Evolutionary conservation across 2,113 vertebrate species (phyloP), one percentile per base, ranked within the genome.

Genomic region (Odocoileus hemionus): DNA sequence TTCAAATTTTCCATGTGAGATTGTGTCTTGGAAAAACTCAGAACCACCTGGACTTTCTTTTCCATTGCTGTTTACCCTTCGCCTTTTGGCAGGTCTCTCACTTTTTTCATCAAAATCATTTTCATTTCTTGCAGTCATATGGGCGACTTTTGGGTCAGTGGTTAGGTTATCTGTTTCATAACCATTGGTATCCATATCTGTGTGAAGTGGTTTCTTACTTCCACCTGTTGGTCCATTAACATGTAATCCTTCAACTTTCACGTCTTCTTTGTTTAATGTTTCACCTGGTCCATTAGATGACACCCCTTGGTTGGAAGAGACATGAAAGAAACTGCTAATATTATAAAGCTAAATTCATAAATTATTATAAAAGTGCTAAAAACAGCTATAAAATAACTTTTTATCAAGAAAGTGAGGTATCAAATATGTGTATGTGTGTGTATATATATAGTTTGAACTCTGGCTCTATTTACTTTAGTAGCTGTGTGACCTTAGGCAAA

Each of bases 141-240:
- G 99, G 50, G 99, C 98, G 1, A 98, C 95, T 97, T 98, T 99
- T 85, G 99, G 98, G 15, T 99, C 99, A 45, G 70, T 60, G 84
- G 97, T n/a, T 25, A 99, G 98, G n/a, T 58, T 98, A 55, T 98
- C 95, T 58, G 98, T 96, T 14, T 99, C 99, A 93, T 99, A 99
- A 16, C 99, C 99, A 52, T 99, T 99, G 23, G 99, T 99, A 64
- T 99, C 99, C 93, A 94, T 98, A 90, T 99, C 99, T 0, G 74
- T 1, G 82, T 98, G 98, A 43, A 98, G 96, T 0, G 98, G 95
- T 89, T 98, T 99, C 78, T 95, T 98, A 6, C 58, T 97, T 57
- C 98, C 99, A 11, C 97, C 96, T 36, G 97, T 97, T 2, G 99
- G 99, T 80, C 99, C 99, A 1, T 99, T 99, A n/a, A 98, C 60